phyloP scores from a whole-genome alignment of 2,113 vertebrate species.

The Chrysemys picta region DNA sequence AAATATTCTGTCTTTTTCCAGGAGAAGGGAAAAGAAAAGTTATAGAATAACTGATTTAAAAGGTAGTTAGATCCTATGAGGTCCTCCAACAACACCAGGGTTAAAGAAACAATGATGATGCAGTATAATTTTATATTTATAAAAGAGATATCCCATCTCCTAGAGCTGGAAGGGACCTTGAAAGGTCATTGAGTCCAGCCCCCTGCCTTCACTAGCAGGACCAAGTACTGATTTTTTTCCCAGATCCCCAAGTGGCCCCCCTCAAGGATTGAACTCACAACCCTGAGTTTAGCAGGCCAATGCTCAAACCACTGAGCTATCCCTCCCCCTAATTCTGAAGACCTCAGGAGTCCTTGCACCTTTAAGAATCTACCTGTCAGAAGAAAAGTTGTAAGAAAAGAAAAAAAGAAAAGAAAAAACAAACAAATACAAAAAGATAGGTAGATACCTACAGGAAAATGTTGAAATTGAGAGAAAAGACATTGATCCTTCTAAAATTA shows the following conservation, averaged over 20 bases:
- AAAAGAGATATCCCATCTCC: no score
- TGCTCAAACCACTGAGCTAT: no score
- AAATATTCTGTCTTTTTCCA: neutral
- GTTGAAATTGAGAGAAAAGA: neutral
- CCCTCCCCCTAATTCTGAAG: neutral
- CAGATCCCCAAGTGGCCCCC: no score
- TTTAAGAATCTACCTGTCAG: neutral
- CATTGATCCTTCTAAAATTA: neutral
- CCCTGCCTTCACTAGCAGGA: no score
- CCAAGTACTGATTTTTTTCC: no score
- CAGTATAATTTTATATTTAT: no score
- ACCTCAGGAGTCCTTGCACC: neutral
- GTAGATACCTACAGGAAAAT: accelerated
- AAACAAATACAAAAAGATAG: neutral
- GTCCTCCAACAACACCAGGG: neutral
- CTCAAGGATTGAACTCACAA: no score
- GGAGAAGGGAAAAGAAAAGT: accelerated
- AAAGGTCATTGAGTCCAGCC: no score
- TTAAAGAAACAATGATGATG: neutral
- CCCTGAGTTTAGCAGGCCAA: no score
- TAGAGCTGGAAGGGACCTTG: no score
- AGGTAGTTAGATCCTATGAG: neutral
- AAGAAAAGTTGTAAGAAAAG: neutral
- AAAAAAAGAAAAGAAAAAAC: neutral
- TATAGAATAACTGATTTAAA: neutral